Evolutionary conservation across 2,113 vertebrate species (phyloP), one percentile per base, ranked within the genome.

Genomic region (Grammatotria lemairii): DNA sequence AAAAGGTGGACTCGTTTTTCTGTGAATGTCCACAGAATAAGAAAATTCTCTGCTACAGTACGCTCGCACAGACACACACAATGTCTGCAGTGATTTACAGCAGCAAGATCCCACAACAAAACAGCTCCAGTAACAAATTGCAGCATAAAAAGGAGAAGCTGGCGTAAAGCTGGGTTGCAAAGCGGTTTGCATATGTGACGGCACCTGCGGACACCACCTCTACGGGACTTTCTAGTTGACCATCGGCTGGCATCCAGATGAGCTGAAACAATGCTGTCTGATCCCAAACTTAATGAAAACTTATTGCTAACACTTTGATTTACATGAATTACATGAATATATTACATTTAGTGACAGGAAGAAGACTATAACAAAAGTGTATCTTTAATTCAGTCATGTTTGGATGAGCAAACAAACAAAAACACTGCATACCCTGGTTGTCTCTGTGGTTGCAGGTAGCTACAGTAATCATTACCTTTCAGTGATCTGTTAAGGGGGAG

Each of bases 401-500:
- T 45, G 33, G 14, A 82, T 40, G 35, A 68, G 63, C 35, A 42
- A 9, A 4, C 33, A 7, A 19, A 33, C 16, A 35, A 68, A 68
- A 70, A 42, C 21, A 73, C 13, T 6, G 13, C 65, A 47, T 1
- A 75, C 40, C 40, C 40, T 28, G 1, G 13, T 11, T 73, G 14
- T 1, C 13, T 45, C 60, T 38, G n/a, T n/a, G 10, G 60, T 87
- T 63, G n/a, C 33, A 82, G 45, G n/a, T 0, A 38, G 47, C 40
- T 26, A 21, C 73, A 84, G 38, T 14, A 17, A 84, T 3, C 11
- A 42, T 42, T 80, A 38, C 21, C 65, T n/a, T 75, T 47, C 21
- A 38, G 11, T 28, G 63, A 58, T 55, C 7, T 45, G 40, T 57
- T 68, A 40, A 0, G 1, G 0, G 2, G 35, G n/a, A 40, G 63